Percentiles rank a stretch among this genome's conserved stretches.
Conservation (phyloP, 2,888 invertebrate genomes). For the Caenorhabditis angaria region DNA sequence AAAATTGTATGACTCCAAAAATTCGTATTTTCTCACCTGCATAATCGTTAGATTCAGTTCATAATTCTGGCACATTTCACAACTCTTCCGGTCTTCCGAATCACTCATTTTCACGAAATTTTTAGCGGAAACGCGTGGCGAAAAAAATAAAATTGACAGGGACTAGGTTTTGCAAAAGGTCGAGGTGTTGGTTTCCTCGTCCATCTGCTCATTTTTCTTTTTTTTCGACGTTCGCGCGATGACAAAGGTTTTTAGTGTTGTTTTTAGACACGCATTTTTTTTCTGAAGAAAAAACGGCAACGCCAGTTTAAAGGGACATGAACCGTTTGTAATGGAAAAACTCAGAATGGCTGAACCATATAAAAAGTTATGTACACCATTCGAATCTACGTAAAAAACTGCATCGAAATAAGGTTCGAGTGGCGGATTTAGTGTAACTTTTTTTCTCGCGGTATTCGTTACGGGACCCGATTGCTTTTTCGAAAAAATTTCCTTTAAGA, state of each 20-base stretch:
- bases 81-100: slow-evolving; percentile 72
- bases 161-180: background rate
- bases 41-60: slow-evolving; percentile 84
- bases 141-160: background rate
- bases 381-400: too few relatives aligned
- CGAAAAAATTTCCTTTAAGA: too few relatives aligned
- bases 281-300: too few relatives aligned
- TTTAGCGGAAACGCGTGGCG: background rate
- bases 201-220: background rate
- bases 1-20: slow-evolving; percentile 7
- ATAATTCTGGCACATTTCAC: slow-evolving; percentile 89
- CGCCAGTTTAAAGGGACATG: too few relatives aligned
- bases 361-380: too few relatives aligned
- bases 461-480: too few relatives aligned
- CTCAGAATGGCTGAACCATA: too few relatives aligned
- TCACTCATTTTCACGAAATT: slow-evolving; percentile 1
- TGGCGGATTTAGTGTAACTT: too few relatives aligned
- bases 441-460: too few relatives aligned
- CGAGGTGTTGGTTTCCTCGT: background rate
- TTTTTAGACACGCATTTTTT: background rate
- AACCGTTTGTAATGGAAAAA: too few relatives aligned
- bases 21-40: slow-evolving; percentile 75
- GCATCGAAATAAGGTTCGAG: too few relatives aligned
- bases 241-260: background rate
- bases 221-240: too few relatives aligned